phyloP scores from a whole-genome alignment of 2,797 vertebrate species.

The Lutjanus argentimaculatus region DNA sequence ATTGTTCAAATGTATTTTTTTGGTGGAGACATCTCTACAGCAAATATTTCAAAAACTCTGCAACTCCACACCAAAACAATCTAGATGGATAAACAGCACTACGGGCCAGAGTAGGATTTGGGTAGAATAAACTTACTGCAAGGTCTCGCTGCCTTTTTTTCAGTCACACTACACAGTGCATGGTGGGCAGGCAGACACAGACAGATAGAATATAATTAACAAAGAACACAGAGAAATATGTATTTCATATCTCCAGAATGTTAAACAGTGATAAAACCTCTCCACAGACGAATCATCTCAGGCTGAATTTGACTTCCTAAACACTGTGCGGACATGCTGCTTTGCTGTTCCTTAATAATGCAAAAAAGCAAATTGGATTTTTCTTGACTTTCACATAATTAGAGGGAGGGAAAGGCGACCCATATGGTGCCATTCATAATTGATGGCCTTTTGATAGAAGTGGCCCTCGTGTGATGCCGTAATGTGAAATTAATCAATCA shows the following conservation, averaged over 20 bases:
- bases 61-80: too few relatives aligned
- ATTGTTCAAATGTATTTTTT: too few relatives aligned
- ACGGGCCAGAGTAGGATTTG: too few relatives aligned
- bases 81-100: too few relatives aligned
- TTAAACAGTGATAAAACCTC: not conserved
- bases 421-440: constrained; percentile 75
- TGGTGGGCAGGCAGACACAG: too few relatives aligned
- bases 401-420: constrained; percentile 53
- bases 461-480: constrained; percentile 47
- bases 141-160: too few relatives aligned
- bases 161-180: too few relatives aligned
- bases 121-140: not conserved
- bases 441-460: constrained; percentile 73
- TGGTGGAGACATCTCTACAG: too few relatives aligned
- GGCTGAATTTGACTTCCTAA: constrained; percentile 23
- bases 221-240: not conserved
- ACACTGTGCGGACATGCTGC: not conserved
- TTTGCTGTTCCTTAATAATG: constrained; percentile 70
- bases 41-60: too few relatives aligned
- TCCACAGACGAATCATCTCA: not conserved
- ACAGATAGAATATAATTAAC: not conserved
- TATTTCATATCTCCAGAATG: not conserved
- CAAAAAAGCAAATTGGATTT: constrained; percentile 74
- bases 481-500: constrained; percentile 52
- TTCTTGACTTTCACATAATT: constrained; percentile 74